phyloP scores from a whole-genome alignment of 37 sponge, comb jelly and placozoan genomes.

The Oopsacas minuta region DNA sequence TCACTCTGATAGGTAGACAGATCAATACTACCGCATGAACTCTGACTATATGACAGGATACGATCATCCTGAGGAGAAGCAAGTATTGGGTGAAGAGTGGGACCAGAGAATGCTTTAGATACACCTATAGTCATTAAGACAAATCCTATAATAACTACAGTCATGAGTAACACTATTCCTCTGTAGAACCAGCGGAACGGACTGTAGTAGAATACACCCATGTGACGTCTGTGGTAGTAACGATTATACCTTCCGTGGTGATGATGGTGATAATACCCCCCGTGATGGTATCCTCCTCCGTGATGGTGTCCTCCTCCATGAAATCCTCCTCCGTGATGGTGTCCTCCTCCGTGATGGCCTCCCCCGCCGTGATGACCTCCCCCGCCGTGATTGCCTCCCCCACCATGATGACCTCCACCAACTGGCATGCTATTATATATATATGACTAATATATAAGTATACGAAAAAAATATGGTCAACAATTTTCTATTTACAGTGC shows the following conservation, averaged over 20 bases:
- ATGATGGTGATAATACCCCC: background rate
- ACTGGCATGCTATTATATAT: conserved; percentile 5
- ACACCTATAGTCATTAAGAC: background rate
- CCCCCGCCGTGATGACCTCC: background rate
- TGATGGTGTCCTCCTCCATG: background rate
- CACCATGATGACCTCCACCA: conserved; percentile 14
- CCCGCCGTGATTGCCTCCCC: background rate
- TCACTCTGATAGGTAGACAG: background rate
- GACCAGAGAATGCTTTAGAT: background rate
- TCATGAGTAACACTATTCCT: background rate
- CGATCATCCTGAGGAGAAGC: background rate
- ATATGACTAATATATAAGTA: too few species aligned
- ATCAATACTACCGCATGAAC: background rate
- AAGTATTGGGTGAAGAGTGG: background rate
- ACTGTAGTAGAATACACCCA: background rate
- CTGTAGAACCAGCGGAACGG: conserved; percentile 19
- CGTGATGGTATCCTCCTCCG: background rate
- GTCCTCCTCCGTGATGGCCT: background rate
- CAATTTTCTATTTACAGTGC: too few species aligned
- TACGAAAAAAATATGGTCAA: too few species aligned
- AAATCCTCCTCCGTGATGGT: background rate
- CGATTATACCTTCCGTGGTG: background rate
- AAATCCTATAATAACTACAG: background rate
- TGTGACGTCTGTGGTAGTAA: background rate
- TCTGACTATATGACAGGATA: background rate